Evolutionary conservation across 37 sponge, comb jelly and placozoan species (phyloP), one percentile per base, ranked within the genome.

Genomic region (Geodia barretti): DNA sequence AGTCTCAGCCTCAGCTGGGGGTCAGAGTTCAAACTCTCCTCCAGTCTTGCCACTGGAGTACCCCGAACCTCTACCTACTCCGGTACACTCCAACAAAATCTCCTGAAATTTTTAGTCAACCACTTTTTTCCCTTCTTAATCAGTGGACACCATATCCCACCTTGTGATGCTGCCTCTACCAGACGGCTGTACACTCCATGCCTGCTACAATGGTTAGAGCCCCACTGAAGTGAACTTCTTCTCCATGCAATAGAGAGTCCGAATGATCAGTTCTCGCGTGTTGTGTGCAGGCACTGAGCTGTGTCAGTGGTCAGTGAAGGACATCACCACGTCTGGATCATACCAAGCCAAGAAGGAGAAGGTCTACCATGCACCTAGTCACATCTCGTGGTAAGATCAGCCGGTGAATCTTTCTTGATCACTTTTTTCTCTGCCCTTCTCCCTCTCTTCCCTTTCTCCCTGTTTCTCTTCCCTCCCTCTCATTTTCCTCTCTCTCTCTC

Each of bases 171-270:
- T 70, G 9, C 88, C 88, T 41, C 79, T 82, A 42, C 54, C 68
- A 38, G 82, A 86, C 79, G 91, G 91, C 47, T 91, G 88, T 74
- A 65, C 47, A n/a, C 62, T 86, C 7, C 91, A 91, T 60, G 74
- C 81, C 40, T 63, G 83, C 38, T 83, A 86, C 28, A 81, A 88
- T 54, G 62, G 88, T 88, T 20, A 70, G 77, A n/a, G n/a, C n/a
- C n/a, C n/a, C n/a, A n/a, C n/a, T n/a, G n/a, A n/a, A n/a, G n/a
- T n/a, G n/a, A n/a, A n/a, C n/a, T n/a, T n/a, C n/a, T n/a, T n/a
- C n/a, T n/a, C n/a, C n/a, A n/a, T n/a, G n/a, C n/a, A n/a, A n/a
- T n/a, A n/a, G n/a, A n/a, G n/a, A n/a, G n/a, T n/a, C n/a, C n/a
- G n/a, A n/a, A n/a, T n/a, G n/a, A n/a, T n/a, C n/a, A n/a, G n/a